Evolutionary conservation across 2,888 invertebrate genomes (phyloP).

Genomic region (Lymantria monacha): DNA sequence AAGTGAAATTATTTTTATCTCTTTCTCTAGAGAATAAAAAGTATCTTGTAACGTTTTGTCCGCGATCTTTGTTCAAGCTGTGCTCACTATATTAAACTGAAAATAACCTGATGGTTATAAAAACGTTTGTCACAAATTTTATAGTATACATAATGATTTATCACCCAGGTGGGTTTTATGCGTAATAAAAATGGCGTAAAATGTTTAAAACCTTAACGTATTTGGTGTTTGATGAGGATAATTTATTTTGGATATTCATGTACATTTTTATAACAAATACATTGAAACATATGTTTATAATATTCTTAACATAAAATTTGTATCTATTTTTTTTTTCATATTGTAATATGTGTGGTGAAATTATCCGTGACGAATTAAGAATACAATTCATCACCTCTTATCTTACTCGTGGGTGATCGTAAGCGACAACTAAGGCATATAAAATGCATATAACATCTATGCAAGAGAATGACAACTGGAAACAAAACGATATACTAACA

Average conservation of each 20-base stretch:
- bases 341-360: too few relatives aligned
- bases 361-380: too few relatives aligned
- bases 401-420: too few relatives aligned
- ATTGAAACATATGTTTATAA: background rate
- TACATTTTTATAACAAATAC: slow-evolving; percentile 10
- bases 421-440: too few relatives aligned
- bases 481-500: too few relatives aligned
- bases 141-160: slow-evolving; percentile 32
- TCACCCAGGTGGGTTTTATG: slow-evolving; percentile 34
- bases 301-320: background rate
- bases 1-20: too few relatives aligned
- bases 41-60: too few relatives aligned
- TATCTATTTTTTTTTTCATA: background rate
- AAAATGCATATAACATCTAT: too few relatives aligned
- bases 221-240: slow-evolving; percentile 19
- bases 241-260: slow-evolving; percentile 17
- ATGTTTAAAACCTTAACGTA: slow-evolving; percentile 19
- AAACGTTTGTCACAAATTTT: slow-evolving; percentile 33
- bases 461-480: too few relatives aligned
- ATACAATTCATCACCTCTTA: too few relatives aligned
- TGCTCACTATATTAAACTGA: slow-evolving; percentile 24
- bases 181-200: slow-evolving; percentile 19
- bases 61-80: slow-evolving; percentile 12
- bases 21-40: too few relatives aligned
- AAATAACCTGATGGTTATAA: slow-evolving; percentile 21